These are phyloP conservation scores for Abrostola triplasia DNA, from an alignment of 2,888 invertebrate species.

Conservation along the genomic window DNA sequence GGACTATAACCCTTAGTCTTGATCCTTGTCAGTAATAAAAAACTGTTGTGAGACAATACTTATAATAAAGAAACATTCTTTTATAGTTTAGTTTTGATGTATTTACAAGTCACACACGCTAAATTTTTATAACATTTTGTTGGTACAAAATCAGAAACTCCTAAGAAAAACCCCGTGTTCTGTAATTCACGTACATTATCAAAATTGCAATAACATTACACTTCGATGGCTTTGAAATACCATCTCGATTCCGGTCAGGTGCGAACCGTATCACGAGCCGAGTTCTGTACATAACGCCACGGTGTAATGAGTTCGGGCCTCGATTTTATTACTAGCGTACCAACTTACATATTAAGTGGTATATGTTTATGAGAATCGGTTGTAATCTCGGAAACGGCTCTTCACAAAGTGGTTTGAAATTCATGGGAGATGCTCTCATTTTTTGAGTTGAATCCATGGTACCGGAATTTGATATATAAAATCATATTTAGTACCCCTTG, in stretches of 20 bases:
- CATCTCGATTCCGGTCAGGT: conserved; percentile 61
- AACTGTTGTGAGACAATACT: too few relatives aligned
- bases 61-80: too few relatives aligned
- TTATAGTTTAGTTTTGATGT: too few relatives aligned
- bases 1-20: too few relatives aligned
- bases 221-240: conserved; percentile 39
- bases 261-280: conserved; percentile 48
- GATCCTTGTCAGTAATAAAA: too few relatives aligned
- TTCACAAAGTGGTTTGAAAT: conserved; percentile 48
- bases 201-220: conserved; percentile 55
- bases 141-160: conserved; percentile 5
- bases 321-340: conserved; percentile 49
- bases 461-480: neutral
- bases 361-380: conserved; percentile 50
- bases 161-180: conserved; percentile 6
- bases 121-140: too few relatives aligned
- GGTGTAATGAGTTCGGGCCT: conserved; percentile 45
- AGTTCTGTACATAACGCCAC: conserved; percentile 50
- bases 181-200: conserved; percentile 39
- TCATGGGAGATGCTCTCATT: conserved; percentile 18
- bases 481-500: too few relatives aligned
- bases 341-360: conserved; percentile 55
- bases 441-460: conserved; percentile 8
- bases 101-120: too few relatives aligned
- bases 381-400: conserved; percentile 47